Conservation (phyloP, 2,888 invertebrate genomes). For the Hydriomena furcata region DNA sequence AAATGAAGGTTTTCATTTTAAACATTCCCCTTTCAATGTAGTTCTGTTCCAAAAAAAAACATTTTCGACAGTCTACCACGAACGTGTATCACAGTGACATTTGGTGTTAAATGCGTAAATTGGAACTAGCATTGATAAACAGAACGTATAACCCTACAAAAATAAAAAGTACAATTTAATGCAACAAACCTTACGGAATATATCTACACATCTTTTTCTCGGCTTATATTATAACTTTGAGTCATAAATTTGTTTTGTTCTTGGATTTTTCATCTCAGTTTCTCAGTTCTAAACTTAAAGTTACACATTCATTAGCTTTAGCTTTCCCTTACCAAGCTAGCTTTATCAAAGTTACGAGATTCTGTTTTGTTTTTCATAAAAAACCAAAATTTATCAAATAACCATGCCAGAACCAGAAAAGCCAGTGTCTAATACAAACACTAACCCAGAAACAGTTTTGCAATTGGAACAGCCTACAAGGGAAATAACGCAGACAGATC, state of each 20-base stretch:
- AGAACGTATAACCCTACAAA: slow-evolving; percentile 35
- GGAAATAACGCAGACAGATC: slow-evolving; percentile 86
- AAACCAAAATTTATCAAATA: slow-evolving; percentile 12
- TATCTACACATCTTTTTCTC: too few species aligned
- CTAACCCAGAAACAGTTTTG: slow-evolving; percentile 37
- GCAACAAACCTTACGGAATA: too few species aligned
- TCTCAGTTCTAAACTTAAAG: too few species aligned
- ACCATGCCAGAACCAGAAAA: slow-evolving; percentile 71
- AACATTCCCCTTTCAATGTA: too few species aligned
- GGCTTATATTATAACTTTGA: slow-evolving; percentile 2
- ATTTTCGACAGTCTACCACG: too few species aligned
- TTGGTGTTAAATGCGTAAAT: slow-evolving; percentile 2
- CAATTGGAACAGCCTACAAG: slow-evolving; percentile 56
- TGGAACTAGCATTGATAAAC: slow-evolving; percentile 10
- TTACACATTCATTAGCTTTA: too few species aligned
- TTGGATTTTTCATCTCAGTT: too few species aligned
- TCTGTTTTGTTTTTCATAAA: slow-evolving; percentile 39
- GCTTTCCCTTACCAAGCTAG: too few species aligned
- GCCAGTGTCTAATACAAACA: slow-evolving; percentile 32
- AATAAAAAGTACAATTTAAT: slow-evolving; percentile 17
- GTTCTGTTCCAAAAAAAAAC: too few species aligned
- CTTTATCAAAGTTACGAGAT: not conserved
- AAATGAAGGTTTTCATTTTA: too few species aligned
- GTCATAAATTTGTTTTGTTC: slow-evolving; percentile 10
- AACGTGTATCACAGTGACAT: slow-evolving; percentile 9